Base-by-base conservation (phyloP, 2,888 invertebrate species). In the Agrotis puta region DNA sequence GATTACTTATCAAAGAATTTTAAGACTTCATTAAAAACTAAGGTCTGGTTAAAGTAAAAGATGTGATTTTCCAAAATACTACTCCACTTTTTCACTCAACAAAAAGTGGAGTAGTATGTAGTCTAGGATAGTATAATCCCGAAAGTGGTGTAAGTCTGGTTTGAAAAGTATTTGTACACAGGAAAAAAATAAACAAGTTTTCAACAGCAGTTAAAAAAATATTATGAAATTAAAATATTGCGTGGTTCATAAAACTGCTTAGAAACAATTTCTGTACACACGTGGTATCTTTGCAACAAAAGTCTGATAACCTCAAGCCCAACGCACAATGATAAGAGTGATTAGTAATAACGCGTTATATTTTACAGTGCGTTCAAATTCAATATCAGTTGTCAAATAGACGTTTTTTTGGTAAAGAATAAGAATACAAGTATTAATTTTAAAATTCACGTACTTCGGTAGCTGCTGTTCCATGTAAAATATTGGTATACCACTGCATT, bases 281-380 rank as follows among this genome's bases (percentile, higher is more conserved):
- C 79, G 82, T 81, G 79, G 65, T 87, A 85, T 87, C 86, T 86
- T 85, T 87, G 87, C 87, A 86, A 79, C 63, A 72, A 53, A 69
- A 78, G n/a, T n/a, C n/a, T n/a, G 86, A 87, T 87, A 87, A 87
- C 84, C 87, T 84, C 81, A 70, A 69, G 70, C 70, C 78, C 73
- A 79, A 79, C 81, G 84, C 82, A 83, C 79, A 73, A 59, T 77
- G 85, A 85, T 85, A 85, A 85, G 70, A 70, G 64, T 72, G 82
- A 85, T 85, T 81, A 85, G 81, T 81, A 84, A 64, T 39, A 73
- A 72, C 65, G 70, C 70, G 66, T 74, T 71, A 77, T 74, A 80
- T 74, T 74, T 75, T 73, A 71, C 20, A 78, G 59, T 84, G 80
- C 80, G 82, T 79, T 68, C 33, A 61, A 64, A 64, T 73, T 78